phyloP scores from a whole-genome alignment of 2,113 vertebrate genomes.

The Cyanocitta stelleri region DNA sequence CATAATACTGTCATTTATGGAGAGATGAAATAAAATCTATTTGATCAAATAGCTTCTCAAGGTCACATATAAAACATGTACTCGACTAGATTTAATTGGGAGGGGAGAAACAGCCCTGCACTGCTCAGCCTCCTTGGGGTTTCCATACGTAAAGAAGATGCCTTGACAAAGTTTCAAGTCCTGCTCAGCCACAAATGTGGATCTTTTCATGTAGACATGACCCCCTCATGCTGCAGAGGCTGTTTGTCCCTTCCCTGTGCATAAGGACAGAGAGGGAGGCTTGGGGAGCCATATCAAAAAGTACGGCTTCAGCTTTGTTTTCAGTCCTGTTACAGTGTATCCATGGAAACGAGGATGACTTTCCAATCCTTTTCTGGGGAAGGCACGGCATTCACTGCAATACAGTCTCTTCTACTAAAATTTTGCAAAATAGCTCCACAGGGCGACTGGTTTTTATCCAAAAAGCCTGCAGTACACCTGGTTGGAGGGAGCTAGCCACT shows the following conservation, averaged over 20 bases:
- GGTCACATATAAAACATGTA: neutral
- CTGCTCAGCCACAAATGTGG: neutral
- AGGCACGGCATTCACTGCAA: neutral
- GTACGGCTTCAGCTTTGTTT: neutral
- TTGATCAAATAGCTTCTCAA: neutral
- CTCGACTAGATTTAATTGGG: neutral
- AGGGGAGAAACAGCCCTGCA: neutral
- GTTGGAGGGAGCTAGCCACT: accelerated
- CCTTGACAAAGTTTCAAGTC: neutral
- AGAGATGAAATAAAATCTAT: neutral
- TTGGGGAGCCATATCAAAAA: neutral
- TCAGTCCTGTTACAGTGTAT: neutral
- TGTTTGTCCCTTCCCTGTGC: neutral
- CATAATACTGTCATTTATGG: neutral
- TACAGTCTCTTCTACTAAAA: neutral
- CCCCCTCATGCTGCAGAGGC: neutral
- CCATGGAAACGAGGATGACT: conserved; percentile 33
- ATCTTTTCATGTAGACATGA: neutral
- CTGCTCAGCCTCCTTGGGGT: neutral
- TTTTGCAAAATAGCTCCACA: neutral
- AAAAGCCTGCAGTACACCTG: neutral
- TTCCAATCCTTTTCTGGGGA: neutral
- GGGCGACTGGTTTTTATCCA: neutral
- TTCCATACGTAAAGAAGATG: neutral
- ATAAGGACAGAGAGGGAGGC: neutral